Percentiles rank a stretch among this genome's conserved stretches.
Conservation (phyloP, 2,113 vertebrate genomes). For the Centropus bengalensis region DNA sequence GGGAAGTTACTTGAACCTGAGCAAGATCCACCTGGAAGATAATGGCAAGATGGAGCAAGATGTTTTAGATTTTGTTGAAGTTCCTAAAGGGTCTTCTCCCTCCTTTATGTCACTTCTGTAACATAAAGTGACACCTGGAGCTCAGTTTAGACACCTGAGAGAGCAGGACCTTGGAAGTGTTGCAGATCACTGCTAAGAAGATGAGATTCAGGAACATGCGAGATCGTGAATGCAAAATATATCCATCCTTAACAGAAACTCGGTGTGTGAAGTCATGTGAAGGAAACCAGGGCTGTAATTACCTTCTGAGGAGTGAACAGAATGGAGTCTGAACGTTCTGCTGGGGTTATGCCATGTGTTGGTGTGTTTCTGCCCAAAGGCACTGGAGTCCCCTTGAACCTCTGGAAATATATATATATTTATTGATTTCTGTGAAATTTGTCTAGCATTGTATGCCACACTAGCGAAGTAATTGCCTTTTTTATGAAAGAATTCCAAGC, state of each 20-base stretch:
- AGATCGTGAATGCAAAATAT: neutral
- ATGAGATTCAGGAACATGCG: neutral
- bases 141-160: neutral
- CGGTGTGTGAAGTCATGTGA: neutral
- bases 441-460: neutral
- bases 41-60: neutral
- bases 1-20: neutral
- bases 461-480: neutral
- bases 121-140: neutral
- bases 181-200: neutral
- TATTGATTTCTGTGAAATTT: neutral
- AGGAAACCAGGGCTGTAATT: neutral
- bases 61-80: neutral
- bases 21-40: neutral
- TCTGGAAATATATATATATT: neutral
- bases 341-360: fast-evolving
- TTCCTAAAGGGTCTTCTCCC: neutral
- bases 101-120: neutral
- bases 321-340: neutral
- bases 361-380: neutral
- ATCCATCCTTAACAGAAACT: neutral
- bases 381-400: neutral
- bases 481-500: neutral
- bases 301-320: fast-evolving
- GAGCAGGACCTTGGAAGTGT: neutral